Conservation (phyloP, 1,140 invertebrate genomes). For the Drosophila murphyi region DNA sequence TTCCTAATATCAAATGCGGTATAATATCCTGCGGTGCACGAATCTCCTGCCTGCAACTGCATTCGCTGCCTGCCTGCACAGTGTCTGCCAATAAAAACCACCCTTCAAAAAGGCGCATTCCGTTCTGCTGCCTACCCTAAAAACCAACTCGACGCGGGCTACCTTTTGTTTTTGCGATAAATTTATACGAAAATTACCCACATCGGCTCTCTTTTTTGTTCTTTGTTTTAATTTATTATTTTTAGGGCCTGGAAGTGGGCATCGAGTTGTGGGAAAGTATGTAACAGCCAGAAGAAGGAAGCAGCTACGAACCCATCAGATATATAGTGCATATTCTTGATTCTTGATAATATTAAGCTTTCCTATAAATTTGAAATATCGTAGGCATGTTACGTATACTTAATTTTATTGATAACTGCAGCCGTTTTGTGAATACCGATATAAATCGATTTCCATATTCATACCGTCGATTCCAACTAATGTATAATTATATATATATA, state of each 20-base stretch:
- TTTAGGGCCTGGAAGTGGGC: not conserved
- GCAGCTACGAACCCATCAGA: too few species aligned
- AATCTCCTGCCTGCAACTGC: slow-evolving; percentile 4
- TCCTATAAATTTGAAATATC: too few species aligned
- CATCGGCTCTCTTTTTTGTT: slow-evolving; percentile 41
- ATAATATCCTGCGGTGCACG: slow-evolving; percentile 38
- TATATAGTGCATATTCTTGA: too few species aligned
- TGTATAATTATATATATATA: too few species aligned
- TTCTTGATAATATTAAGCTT: too few species aligned
- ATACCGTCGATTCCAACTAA: too few species aligned
- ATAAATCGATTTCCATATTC: too few species aligned
- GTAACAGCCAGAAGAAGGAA: too few species aligned
- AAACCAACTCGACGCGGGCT: not conserved
- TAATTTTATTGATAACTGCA: too few species aligned
- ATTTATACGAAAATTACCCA: slow-evolving; percentile 66
- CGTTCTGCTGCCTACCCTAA: not conserved
- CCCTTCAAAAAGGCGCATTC: slow-evolving; percentile 36
- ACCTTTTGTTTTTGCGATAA: slow-evolving; percentile 40
- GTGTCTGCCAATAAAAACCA: slow-evolving; percentile 46
- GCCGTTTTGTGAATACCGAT: too few species aligned
- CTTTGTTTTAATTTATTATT: slow-evolving; percentile 25
- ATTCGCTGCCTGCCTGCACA: slow-evolving; percentile 19
- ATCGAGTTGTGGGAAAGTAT: too few species aligned
- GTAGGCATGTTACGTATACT: too few species aligned
- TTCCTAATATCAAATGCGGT: slow-evolving; percentile 27